These are phyloP conservation scores for Larimichthys polyactis DNA, from an alignment of 2,113 vertebrate species.

Conservation along the genomic window DNA sequence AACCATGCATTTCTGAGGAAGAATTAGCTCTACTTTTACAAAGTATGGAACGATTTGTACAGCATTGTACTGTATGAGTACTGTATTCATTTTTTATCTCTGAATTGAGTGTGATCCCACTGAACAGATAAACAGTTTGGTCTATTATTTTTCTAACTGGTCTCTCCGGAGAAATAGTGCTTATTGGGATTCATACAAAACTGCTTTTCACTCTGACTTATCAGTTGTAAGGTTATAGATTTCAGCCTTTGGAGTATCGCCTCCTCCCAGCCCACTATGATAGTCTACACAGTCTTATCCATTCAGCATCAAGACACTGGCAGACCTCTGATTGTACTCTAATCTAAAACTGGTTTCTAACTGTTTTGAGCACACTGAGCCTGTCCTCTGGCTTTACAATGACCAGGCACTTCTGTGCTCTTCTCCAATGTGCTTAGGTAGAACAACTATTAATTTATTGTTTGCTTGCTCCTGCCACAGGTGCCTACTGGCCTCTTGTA, in stretches of 20 bases:
- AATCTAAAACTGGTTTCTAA: slow-evolving; percentile 69
- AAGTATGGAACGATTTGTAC: neutral
- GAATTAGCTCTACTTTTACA: neutral
- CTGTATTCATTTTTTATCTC: neutral
- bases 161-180: slow-evolving; percentile 13
- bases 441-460: slow-evolving; percentile 43
- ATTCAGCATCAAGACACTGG: slow-evolving; percentile 37
- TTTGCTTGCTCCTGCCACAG: slow-evolving; percentile 9
- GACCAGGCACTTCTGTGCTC: slow-evolving; percentile 31
- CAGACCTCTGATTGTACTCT: slow-evolving; percentile 66
- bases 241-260: slow-evolving; percentile 49
- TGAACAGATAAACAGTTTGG: slow-evolving; percentile 9
- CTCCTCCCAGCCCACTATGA: slow-evolving; percentile 30
- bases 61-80: neutral
- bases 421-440: slow-evolving; percentile 24
- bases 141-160: slow-evolving; percentile 12
- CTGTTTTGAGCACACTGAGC: slow-evolving; percentile 56
- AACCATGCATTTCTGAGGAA: neutral
- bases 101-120: slow-evolving; percentile 14
- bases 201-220: slow-evolving; percentile 41
- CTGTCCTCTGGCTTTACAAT: slow-evolving; percentile 20
- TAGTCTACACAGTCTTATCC: slow-evolving; percentile 53
- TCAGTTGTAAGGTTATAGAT: slow-evolving; percentile 64
- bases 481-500: neutral
- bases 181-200: slow-evolving; percentile 47